Evolutionary conservation across 2,797 vertebrate species (phyloP).

Genomic region (Macrochelys suwanniensis): DNA sequence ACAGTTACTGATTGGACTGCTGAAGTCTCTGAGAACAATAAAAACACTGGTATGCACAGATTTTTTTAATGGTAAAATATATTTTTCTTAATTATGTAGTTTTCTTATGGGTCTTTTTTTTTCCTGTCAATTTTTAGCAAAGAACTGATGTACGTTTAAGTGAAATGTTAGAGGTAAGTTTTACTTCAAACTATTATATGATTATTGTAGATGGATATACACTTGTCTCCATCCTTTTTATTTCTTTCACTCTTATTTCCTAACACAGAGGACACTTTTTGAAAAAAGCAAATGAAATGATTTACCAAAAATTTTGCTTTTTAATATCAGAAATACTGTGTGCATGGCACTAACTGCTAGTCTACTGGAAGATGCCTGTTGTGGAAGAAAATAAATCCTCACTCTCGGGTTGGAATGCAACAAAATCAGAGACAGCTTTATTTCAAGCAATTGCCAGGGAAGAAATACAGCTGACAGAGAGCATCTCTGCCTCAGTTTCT

Average conservation of each 20-base stretch:
- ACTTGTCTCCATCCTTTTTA: neutral
- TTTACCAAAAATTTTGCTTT: neutral
- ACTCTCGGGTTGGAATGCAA: too few relatives aligned
- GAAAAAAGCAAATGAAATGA: neutral
- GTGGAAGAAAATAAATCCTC: too few relatives aligned
- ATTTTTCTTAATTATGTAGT: neutral
- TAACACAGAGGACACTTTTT: neutral
- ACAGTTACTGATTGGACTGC: slow-evolving; percentile 93
- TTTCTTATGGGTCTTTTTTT: neutral
- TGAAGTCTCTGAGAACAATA: slow-evolving; percentile 98
- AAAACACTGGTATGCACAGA: slow-evolving; percentile 93
- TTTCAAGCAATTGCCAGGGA: too few relatives aligned
- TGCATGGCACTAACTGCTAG: neutral
- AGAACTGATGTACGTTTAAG: slow-evolving; percentile 97
- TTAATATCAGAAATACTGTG: neutral
- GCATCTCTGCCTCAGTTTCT: too few relatives aligned
- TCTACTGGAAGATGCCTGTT: fast-evolving
- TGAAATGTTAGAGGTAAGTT: slow-evolving; percentile 97
- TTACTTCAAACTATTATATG: neutral
- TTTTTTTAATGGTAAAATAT: neutral
- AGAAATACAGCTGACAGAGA: too few relatives aligned
- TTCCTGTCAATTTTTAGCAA: slow-evolving; percentile 86
- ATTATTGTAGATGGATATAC: neutral
- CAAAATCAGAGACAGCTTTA: too few relatives aligned
- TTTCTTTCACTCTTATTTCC: neutral